Percentiles rank a stretch among this genome's conserved stretches.
These are phyloP conservation scores for Tragelaphus strepsiceros DNA, from an alignment of 2,113 vertebrate genomes.

Conservation along the genomic window DNA sequence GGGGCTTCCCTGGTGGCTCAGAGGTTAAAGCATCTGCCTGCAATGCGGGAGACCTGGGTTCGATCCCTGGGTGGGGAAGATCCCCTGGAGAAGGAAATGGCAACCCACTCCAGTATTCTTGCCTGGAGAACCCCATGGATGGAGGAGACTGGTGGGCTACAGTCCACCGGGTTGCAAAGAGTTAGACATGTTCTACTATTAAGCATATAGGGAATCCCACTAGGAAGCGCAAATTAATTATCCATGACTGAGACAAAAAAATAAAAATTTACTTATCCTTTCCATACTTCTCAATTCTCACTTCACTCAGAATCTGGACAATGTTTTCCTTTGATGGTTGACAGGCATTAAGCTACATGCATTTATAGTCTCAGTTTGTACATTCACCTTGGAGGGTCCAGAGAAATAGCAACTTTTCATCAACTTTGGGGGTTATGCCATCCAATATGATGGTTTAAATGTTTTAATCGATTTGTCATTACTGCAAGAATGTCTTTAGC, in stretches of 20 bases:
- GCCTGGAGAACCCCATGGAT: too few relatives aligned
- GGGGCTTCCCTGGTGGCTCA: too few relatives aligned
- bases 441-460: not conserved
- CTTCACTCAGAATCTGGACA: not conserved
- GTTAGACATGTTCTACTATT: too few relatives aligned
- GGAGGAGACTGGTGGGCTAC: too few relatives aligned
- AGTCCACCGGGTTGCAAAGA: too few relatives aligned
- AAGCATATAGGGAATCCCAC: not conserved
- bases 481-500: not conserved
- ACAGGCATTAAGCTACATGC: not conserved
- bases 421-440: not conserved
- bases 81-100: too few relatives aligned
- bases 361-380: not conserved
- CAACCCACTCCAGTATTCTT: too few relatives aligned
- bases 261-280: not conserved
- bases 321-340: not conserved
- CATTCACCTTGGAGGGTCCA: not conserved
- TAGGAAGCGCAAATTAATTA: not conserved
- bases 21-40: too few relatives aligned
- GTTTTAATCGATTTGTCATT: not conserved
- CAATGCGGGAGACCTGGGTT: too few relatives aligned
- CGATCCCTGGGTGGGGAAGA: too few relatives aligned
- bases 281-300: not conserved
- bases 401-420: not conserved
- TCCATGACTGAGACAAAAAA: not conserved